Evolutionary conservation across 2,888 invertebrate species (phyloP).

Genomic region (Drosophila kokeensis): DNA sequence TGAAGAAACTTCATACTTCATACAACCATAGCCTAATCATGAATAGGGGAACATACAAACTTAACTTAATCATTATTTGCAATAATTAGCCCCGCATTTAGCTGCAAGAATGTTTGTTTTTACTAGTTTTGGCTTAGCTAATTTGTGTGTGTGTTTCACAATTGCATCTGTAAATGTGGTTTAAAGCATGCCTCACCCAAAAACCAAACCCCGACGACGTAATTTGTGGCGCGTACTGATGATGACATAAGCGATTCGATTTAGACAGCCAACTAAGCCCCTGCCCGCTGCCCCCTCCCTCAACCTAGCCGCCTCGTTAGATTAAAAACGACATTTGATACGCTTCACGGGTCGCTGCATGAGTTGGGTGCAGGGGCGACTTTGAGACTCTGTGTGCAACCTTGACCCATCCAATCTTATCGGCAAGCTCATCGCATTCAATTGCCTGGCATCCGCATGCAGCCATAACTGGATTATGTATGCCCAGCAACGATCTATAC

Average conservation of each 20-base stretch:
- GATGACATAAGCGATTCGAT: conserved; percentile 53
- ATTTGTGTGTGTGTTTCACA: conserved; percentile 11
- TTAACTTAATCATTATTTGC: background rate
- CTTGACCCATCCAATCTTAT: conserved; percentile 58
- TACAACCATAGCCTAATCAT: background rate
- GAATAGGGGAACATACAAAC: background rate
- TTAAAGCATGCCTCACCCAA: conserved; percentile 48
- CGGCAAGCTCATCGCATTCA: conserved; percentile 44
- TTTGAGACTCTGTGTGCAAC: conserved; percentile 25
- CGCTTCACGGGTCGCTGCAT: conserved; percentile 51
- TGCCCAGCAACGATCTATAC: conserved; percentile 18
- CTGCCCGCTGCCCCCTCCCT: background rate
- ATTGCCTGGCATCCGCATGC: conserved; percentile 46
- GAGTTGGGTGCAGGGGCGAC: background rate
- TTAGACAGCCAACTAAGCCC: conserved; percentile 9
- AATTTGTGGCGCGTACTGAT: conserved; percentile 37
- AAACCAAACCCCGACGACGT: conserved; percentile 37
- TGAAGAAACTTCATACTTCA: background rate
- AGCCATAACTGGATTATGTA: conserved; percentile 52
- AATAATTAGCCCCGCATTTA: background rate
- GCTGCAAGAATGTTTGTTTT: background rate
- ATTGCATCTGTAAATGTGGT: conserved; percentile 17
- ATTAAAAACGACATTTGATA: conserved; percentile 50
- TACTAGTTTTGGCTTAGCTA: background rate
- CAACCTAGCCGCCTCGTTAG: conserved; percentile 2